Evolutionary conservation across 1,140 invertebrate species (phyloP).

Genomic region (Holotrichia oblita): DNA sequence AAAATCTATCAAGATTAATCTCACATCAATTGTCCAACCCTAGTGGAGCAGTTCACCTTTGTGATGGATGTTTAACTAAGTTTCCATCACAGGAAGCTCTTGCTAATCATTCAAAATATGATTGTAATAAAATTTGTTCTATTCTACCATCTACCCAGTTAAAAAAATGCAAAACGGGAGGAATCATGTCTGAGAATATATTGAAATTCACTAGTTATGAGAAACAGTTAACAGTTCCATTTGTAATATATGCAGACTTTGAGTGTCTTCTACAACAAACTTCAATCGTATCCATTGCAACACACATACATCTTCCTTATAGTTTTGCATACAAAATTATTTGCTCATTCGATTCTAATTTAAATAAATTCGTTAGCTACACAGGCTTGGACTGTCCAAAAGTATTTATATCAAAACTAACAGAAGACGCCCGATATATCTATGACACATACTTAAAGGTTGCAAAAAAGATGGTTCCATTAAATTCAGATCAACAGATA

Average conservation of each 20-base stretch:
- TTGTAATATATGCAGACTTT: slow-evolving; percentile 45
- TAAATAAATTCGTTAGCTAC: slow-evolving; percentile 10
- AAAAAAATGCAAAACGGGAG: background rate
- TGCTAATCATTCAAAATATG: slow-evolving; percentile 49
- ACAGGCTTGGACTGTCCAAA: slow-evolving; percentile 10
- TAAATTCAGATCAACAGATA: no score
- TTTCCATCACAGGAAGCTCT: slow-evolving; percentile 49
- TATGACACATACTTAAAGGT: background rate
- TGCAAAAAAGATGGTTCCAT: no score
- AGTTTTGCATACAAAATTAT: slow-evolving; percentile 7
- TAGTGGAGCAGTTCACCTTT: slow-evolving; percentile 31
- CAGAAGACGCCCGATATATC: background rate
- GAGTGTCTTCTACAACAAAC: slow-evolving; percentile 32
- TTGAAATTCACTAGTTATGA: slow-evolving; percentile 38
- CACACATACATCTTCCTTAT: background rate
- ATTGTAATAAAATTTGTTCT: slow-evolving; percentile 44
- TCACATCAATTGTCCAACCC: background rate
- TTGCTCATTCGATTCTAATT: background rate
- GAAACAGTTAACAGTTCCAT: slow-evolving; percentile 35
- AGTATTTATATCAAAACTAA: background rate
- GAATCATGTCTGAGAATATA: background rate
- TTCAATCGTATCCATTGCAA: background rate
- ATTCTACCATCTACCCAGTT: background rate
- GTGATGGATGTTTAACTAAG: slow-evolving; percentile 57
- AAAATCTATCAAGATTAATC: slow-evolving; percentile 3